These are phyloP conservation scores for Drosophila nasuta DNA, from an alignment of 1,140 invertebrate species.

Conservation along the genomic window DNA sequence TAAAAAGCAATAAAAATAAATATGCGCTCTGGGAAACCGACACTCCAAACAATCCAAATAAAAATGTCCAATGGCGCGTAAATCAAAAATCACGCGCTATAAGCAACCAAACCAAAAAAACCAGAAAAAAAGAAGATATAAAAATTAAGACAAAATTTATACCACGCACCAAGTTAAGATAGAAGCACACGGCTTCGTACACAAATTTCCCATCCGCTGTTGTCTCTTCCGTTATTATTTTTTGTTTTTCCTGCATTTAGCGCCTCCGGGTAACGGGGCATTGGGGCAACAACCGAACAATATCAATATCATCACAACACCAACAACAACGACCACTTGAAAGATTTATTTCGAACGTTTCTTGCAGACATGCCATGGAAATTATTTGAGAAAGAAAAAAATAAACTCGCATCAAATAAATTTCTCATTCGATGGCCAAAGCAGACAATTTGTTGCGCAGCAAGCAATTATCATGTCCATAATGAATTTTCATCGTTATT, in stretches of 20 bases:
- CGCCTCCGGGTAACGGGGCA: slow-evolving; percentile 54
- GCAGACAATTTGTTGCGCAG: slow-evolving; percentile 19
- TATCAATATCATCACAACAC: slow-evolving; percentile 23
- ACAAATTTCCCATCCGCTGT: slow-evolving; percentile 46
- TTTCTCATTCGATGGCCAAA: slow-evolving; percentile 3
- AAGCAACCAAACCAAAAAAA: not conserved
- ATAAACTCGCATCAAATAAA: slow-evolving; percentile 7
- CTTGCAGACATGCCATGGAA: slow-evolving; percentile 37
- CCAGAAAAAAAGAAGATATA: slow-evolving; percentile 1
- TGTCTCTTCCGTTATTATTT: slow-evolving; percentile 58
- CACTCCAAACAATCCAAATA: slow-evolving; percentile 66
- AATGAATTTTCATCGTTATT: slow-evolving; percentile 20
- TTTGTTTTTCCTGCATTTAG: slow-evolving; percentile 73
- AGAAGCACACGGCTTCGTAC: slow-evolving; percentile 21
- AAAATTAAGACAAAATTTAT: slow-evolving; percentile 69
- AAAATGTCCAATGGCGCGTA: slow-evolving; percentile 76
- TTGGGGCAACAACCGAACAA: slow-evolving; percentile 25
- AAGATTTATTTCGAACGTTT: slow-evolving; percentile 59
- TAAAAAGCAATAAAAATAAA: slow-evolving; percentile 84
- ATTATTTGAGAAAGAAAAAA: slow-evolving; percentile 9
- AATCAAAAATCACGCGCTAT: slow-evolving; percentile 79
- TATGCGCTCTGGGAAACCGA: slow-evolving; percentile 72
- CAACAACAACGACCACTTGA: slow-evolving; percentile 59
- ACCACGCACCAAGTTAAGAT: slow-evolving; percentile 46
- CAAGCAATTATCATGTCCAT: slow-evolving; percentile 24